phyloP scores from a whole-genome alignment of 1,140 invertebrate genomes.

The Drosophila baimaii region DNA sequence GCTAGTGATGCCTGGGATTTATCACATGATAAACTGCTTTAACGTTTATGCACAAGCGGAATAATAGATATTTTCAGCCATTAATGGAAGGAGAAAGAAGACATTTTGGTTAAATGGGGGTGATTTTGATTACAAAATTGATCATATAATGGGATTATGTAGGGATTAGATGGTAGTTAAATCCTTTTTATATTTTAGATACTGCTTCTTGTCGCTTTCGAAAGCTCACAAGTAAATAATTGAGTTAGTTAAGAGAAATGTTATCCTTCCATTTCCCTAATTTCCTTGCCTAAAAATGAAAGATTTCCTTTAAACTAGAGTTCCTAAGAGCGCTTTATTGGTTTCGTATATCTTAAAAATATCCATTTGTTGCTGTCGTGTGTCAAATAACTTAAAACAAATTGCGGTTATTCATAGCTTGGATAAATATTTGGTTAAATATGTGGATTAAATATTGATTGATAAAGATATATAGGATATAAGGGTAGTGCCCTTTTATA shows the following conservation, averaged over 20 bases:
- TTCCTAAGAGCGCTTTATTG: slow-evolving; percentile 64
- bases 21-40: slow-evolving; percentile 58
- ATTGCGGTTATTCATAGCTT: slow-evolving; percentile 32
- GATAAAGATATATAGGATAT: slow-evolving; percentile 29
- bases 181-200: not conserved
- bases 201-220: too few relatives aligned
- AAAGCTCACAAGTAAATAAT: too few relatives aligned
- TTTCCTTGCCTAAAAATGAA: not conserved
- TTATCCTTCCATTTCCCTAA: too few relatives aligned
- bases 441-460: slow-evolving; percentile 28
- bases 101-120: not conserved
- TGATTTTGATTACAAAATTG: not conserved
- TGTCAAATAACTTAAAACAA: slow-evolving; percentile 57
- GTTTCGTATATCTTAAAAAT: slow-evolving; percentile 46
- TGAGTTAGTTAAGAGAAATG: too few relatives aligned
- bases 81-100: not conserved
- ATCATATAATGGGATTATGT: not conserved
- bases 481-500: slow-evolving; percentile 30
- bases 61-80: slow-evolving; percentile 23
- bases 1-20: slow-evolving; percentile 20
- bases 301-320: slow-evolving; percentile 51
- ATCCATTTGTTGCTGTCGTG: slow-evolving; percentile 58
- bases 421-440: slow-evolving; percentile 33
- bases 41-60: slow-evolving; percentile 44
- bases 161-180: not conserved